phyloP scores from a whole-genome alignment of 2,797 vertebrate species.

The Mormyrops attenuatus region DNA sequence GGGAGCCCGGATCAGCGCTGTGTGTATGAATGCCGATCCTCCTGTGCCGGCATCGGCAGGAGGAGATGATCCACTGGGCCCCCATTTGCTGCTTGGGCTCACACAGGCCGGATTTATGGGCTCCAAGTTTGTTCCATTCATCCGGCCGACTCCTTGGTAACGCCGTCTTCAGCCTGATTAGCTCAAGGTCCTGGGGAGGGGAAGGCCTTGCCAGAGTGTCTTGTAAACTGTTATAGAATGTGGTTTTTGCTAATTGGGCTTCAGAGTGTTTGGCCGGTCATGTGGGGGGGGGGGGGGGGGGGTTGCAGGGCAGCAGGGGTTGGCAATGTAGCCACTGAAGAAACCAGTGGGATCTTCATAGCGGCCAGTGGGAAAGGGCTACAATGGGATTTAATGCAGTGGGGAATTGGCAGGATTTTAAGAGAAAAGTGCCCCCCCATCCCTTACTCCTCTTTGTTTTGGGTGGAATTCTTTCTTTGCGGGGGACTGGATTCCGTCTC shows the following conservation, averaged over 20 bases:
- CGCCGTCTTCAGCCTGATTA: constrained; percentile 26
- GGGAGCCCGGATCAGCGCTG: constrained; percentile 12
- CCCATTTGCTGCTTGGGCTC: background rate
- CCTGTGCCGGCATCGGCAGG: background rate
- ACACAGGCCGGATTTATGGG: constrained; percentile 25
- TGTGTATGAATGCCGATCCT: constrained; percentile 4
- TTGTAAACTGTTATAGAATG: constrained; percentile 32
- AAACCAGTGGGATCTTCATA: background rate
- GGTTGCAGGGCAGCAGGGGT: background rate
- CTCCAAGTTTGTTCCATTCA: constrained; percentile 25
- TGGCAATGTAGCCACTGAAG: background rate
- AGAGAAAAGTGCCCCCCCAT: background rate
- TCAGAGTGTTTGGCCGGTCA: constrained; percentile 18
- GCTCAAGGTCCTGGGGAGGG: constrained; percentile 15
- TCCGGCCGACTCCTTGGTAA: constrained; percentile 29
- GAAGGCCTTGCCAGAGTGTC: constrained; percentile 20
- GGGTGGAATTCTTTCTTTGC: constrained; percentile 29
- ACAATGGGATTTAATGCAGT: constrained; percentile 14
- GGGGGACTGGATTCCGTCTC: constrained; percentile 33
- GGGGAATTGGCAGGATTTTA: constrained; percentile 33
- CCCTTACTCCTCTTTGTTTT: constrained; percentile 44
- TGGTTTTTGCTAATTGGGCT: constrained; percentile 29
- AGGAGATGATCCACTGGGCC: constrained; percentile 10
- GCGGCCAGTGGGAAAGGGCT: constrained; percentile 12
- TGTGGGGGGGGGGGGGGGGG: background rate